phyloP scores from a whole-genome alignment of 2,797 vertebrate genomes.

The Falco cherrug region DNA sequence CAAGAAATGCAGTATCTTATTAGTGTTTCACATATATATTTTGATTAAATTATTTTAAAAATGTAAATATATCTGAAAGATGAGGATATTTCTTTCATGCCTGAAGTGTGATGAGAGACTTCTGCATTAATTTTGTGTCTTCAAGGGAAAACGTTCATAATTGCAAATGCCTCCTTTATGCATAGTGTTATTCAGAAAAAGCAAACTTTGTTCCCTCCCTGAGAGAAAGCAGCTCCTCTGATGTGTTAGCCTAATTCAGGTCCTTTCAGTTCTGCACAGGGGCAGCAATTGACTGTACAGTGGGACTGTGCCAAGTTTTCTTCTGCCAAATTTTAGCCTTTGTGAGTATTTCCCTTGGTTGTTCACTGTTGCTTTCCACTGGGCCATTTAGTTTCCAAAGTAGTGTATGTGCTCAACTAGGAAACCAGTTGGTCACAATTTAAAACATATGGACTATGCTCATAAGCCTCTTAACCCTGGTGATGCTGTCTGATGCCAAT shows the following conservation, averaged over 20 bases:
- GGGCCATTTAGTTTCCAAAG: background rate
- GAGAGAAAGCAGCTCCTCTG: background rate
- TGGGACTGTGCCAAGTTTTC: background rate
- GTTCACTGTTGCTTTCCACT: background rate
- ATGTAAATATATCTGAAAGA: slow-evolving; percentile 15
- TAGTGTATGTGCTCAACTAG: background rate
- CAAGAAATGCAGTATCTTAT: background rate
- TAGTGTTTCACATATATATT: background rate
- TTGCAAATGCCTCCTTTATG: background rate
- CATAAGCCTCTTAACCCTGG: background rate
- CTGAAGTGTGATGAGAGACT: background rate
- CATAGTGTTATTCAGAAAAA: background rate
- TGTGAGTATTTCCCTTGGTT: background rate
- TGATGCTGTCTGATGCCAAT: background rate
- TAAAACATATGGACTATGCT: background rate
- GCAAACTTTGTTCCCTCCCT: background rate
- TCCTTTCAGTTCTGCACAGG: background rate
- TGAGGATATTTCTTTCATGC: background rate
- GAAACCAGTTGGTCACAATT: background rate
- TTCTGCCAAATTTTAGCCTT: background rate
- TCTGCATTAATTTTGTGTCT: slow-evolving; percentile 4
- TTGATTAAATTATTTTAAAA: background rate
- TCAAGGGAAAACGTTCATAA: background rate
- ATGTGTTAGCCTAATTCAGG: background rate
- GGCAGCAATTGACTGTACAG: background rate